phyloP scores from a whole-genome alignment of 2,113 vertebrate genomes.

The Typhlomys cinereus region DNA sequence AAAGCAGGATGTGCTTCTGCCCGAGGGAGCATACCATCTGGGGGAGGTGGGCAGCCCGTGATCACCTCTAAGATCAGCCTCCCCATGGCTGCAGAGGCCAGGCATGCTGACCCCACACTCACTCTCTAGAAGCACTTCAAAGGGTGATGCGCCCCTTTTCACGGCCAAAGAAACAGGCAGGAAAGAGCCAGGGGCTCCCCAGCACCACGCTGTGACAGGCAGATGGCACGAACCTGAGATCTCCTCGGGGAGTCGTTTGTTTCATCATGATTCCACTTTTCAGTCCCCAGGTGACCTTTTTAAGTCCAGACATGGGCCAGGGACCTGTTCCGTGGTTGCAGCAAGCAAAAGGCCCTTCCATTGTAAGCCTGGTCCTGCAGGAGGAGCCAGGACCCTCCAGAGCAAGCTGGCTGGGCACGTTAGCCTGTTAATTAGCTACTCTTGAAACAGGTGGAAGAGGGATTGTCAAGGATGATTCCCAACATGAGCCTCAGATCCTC shows the following conservation, averaged over 20 bases:
- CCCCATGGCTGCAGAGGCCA: fast-evolving
- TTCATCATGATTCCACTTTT: neutral
- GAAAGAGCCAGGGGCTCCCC: neutral
- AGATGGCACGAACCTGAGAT: neutral
- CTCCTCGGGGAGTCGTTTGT: neutral
- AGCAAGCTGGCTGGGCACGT: too few species aligned
- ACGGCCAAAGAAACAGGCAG: neutral
- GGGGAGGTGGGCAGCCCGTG: neutral
- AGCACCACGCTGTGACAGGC: fast-evolving
- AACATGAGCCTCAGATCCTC: too few species aligned
- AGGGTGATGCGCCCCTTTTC: neutral
- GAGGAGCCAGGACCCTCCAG: too few species aligned
- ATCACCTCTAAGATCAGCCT: neutral
- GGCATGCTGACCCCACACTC: neutral
- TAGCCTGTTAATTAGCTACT: too few species aligned
- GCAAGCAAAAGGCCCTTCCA: too few species aligned
- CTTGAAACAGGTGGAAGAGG: too few species aligned
- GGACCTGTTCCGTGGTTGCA: too few species aligned
- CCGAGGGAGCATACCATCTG: neutral
- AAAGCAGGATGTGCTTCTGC: neutral
- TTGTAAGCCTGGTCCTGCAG: too few species aligned
- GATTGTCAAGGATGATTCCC: too few species aligned
- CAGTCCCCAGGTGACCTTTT: neutral
- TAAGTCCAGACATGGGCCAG: neutral
- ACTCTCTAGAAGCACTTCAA: neutral